Evolutionary conservation across 2,113 vertebrate species (phyloP), one percentile per base, ranked within the genome.

Genomic region (Colinus virginianus): DNA sequence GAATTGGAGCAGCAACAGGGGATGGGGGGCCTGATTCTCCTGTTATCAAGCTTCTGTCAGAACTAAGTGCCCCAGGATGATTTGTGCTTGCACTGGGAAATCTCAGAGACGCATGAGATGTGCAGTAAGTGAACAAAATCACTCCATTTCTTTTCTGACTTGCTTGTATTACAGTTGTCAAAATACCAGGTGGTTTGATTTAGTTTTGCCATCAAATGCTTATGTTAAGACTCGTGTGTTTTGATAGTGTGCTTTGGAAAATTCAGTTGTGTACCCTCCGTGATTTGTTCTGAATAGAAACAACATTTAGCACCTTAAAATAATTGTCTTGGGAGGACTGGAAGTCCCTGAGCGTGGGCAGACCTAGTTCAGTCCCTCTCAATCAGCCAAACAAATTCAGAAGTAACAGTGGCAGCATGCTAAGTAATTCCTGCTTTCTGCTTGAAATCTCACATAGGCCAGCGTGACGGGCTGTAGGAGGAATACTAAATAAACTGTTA

Each of bases 401-500:
- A 89, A 94, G 86, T 26, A 91, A 71, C 32, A 36, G 87, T n/a
- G 91, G 89, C 68, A 91, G 91, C 81, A 83, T 83, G 59, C 76
- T 87, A 86, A 80, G 87, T 92, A 83, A 88, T 64, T 48, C 13
- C 67, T 56, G 55, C 75, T 94, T 96, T 93, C 79, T 93, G 64
- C 93, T 93, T 56, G 80, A 91, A 92, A 86, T 72, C 74, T 80
- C 72, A 42, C 84, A n/a, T 19, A 64, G 76, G 72, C 68, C 78
- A 86, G 64, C 11, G 1, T 58, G 90, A 62, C 46, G n/a, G 78
- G 46, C 30, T 53, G 69, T 61, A 77, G 90, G 88, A 88, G 59
- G 87, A 97, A 96, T 94, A 91, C 94, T 96, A 86, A 96, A 84
- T 43, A 92, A 96, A 90, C 91, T 94, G 95, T 25, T 94, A 91